Conservation (phyloP, 2,888 invertebrate species). For the Heteromyza rotundicornis region DNA sequence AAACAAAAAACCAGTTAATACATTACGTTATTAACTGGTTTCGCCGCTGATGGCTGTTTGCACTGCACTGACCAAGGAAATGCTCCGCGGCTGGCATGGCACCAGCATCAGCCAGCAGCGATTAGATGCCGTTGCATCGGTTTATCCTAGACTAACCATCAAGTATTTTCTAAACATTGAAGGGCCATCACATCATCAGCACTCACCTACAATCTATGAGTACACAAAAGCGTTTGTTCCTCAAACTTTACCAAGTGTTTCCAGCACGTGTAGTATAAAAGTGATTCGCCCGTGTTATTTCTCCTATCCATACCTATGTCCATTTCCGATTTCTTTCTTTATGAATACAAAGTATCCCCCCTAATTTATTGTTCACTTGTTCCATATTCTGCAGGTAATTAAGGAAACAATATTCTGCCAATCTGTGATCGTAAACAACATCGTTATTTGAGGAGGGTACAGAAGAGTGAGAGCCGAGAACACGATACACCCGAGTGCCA, state of each 20-base stretch:
- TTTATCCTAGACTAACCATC: too few species aligned
- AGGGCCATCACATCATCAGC: too few species aligned
- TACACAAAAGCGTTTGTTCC: too few species aligned
- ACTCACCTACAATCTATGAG: too few species aligned
- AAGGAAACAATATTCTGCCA: conserved; percentile 48
- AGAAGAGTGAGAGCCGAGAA: neutral
- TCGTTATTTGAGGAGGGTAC: neutral
- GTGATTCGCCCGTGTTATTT: too few species aligned
- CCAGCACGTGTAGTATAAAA: too few species aligned
- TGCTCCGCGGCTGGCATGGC: neutral
- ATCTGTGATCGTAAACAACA: conserved; percentile 26
- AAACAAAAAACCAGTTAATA: conserved; percentile 15
- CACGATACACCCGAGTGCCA: neutral
- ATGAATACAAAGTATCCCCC: too few species aligned
- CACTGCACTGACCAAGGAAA: conserved; percentile 43
- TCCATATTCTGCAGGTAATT: conserved; percentile 46
- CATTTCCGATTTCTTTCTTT: too few species aligned
- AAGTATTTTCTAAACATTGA: too few species aligned
- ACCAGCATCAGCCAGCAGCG: neutral
- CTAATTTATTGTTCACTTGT: too few species aligned
- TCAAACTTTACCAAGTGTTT: too few species aligned
- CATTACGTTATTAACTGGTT: conserved; percentile 3
- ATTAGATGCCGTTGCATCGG: neutral
- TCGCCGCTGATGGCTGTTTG: conserved; percentile 12
- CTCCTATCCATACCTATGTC: too few species aligned